Conservation (phyloP, 2,797 vertebrate species). For the Clarias laeviceps region DNA sequence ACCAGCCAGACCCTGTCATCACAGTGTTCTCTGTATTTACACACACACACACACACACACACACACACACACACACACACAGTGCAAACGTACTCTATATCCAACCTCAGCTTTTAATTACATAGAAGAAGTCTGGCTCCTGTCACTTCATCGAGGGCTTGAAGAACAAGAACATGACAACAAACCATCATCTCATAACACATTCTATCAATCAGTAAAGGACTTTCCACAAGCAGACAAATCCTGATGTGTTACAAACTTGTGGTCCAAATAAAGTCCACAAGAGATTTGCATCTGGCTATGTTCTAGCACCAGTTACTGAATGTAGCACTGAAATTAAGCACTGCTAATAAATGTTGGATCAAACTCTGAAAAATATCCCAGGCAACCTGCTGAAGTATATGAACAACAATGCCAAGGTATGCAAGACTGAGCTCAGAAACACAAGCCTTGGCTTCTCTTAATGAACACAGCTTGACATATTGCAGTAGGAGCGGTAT, state of each 20-base stretch:
- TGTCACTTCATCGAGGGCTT: conserved; percentile 13
- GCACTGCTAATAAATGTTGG: neutral
- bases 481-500: conserved; percentile 13
- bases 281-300: neutral
- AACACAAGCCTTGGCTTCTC: neutral
- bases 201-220: neutral
- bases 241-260: no score
- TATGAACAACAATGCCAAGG: conserved; percentile 20
- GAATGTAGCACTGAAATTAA: neutral
- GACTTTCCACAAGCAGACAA: neutral
- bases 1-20: conserved; percentile 60
- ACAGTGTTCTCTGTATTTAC: conserved; percentile 20
- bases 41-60: no score
- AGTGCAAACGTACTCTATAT: conserved; percentile 52
- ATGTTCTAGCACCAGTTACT: neutral
- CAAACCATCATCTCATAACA: conserved; percentile 12
- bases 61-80: no score
- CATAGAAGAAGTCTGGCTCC: conserved; percentile 22
- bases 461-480: conserved; percentile 19
- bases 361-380: neutral
- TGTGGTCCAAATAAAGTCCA: neutral
- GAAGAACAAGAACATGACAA: neutral
- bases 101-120: conserved; percentile 60
- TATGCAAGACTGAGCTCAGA: neutral
- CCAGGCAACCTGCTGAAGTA: neutral